Evolutionary conservation across 2,113 vertebrate species (phyloP).

Genomic region (Pao palembangensis): DNA sequence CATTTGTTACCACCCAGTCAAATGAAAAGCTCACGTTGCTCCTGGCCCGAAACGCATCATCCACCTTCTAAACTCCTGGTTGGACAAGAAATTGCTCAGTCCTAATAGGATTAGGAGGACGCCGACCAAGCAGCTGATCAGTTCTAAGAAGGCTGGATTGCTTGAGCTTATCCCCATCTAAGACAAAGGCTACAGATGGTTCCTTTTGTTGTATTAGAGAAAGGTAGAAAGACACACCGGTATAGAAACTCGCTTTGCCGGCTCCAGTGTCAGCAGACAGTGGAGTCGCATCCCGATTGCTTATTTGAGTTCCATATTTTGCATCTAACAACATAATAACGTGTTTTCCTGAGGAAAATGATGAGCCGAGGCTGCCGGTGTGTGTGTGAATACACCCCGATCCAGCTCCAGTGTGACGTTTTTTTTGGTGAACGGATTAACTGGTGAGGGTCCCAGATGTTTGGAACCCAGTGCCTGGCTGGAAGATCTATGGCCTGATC

Average conservation of each 20-base stretch:
- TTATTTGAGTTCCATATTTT: no score
- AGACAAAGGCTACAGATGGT: constrained; percentile 63
- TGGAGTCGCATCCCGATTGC: no score
- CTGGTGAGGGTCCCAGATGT: no score
- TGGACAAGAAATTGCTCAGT: constrained; percentile 50
- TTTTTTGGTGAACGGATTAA: no score
- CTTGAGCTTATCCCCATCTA: constrained; percentile 55
- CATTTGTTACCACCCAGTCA: not conserved
- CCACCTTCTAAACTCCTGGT: constrained; percentile 21
- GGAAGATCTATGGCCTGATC: no score
- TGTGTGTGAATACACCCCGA: no score
- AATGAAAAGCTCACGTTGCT: constrained; percentile 28
- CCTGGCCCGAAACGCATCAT: constrained; percentile 40
- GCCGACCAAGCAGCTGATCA: constrained; percentile 36
- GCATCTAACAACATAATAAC: no score
- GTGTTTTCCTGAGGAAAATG: no score
- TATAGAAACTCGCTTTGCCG: constrained; percentile 1
- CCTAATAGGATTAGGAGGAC: constrained; percentile 69
- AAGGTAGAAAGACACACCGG: constrained; percentile 26
- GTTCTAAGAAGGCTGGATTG: constrained; percentile 48
- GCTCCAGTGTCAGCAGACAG: no score
- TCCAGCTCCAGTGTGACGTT: no score
- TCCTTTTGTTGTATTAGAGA: constrained; percentile 48
- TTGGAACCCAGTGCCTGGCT: no score
- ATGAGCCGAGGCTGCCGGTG: no score